phyloP scores from a whole-genome alignment of 2,888 invertebrate genomes.

The Rhabditoides inermis region DNA sequence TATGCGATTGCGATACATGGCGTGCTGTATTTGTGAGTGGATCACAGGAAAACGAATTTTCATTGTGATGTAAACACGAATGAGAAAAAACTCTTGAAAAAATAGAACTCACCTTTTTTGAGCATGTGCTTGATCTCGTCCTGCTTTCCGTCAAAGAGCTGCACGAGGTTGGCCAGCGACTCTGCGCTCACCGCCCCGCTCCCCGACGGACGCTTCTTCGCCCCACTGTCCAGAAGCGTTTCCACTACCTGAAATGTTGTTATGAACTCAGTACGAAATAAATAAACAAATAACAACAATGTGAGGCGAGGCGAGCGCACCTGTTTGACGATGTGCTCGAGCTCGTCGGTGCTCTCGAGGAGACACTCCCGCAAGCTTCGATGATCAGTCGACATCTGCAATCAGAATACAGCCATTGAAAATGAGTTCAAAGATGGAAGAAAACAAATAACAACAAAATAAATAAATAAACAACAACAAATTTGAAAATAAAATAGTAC shows the following conservation, averaged over 20 bases:
- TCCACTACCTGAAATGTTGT: conserved; percentile 25
- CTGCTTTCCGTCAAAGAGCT: conserved; percentile 23
- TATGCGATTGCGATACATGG: too few species aligned
- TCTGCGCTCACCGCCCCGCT: conserved; percentile 11
- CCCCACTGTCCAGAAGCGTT: conserved; percentile 23
- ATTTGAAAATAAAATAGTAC: too few species aligned
- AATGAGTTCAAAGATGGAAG: too few species aligned
- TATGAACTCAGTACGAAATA: neutral
- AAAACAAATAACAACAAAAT: too few species aligned
- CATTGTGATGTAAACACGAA: neutral
- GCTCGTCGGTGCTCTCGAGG: conserved; percentile 26
- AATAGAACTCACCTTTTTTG: conserved; percentile 5
- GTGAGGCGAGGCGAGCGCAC: conserved; percentile 5
- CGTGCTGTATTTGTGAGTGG: neutral
- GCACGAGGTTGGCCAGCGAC: conserved; percentile 15
- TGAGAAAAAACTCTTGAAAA: neutral
- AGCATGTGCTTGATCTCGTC: conserved; percentile 12
- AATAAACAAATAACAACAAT: neutral
- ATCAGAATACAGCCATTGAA: too few species aligned
- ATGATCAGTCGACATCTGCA: conserved; percentile 5
- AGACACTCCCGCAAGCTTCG: conserved; percentile 27
- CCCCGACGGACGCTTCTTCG: conserved; percentile 9
- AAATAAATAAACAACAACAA: too few species aligned
- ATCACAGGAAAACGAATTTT: neutral
- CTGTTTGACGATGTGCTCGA: conserved; percentile 30